Percentiles rank a stretch among this genome's conserved stretches.
Conservation (phyloP, 2,113 vertebrate species). For the Puntigrus tetrazona region DNA sequence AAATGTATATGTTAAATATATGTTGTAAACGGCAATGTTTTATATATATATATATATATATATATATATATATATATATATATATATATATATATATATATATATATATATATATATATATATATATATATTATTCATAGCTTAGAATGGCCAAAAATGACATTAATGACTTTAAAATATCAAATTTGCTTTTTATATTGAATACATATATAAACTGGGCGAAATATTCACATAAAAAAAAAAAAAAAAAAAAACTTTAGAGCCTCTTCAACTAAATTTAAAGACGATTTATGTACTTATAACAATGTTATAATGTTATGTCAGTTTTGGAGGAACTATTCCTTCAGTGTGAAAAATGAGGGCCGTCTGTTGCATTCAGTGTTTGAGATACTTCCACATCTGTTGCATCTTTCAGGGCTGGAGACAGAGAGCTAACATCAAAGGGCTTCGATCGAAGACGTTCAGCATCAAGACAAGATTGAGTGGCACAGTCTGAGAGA, state of each 20-base stretch:
- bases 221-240: too few relatives aligned
- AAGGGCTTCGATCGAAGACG: background rate
- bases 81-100: too few relatives aligned
- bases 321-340: background rate
- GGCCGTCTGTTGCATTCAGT: background rate
- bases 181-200: background rate
- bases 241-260: too few relatives aligned
- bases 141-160: background rate
- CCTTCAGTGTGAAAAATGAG: background rate
- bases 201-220: background rate
- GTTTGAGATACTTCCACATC: background rate
- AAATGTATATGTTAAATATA: too few relatives aligned
- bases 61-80: too few relatives aligned
- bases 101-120: too few relatives aligned
- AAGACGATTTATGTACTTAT: too few relatives aligned
- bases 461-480: constrained; percentile 18
- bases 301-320: too few relatives aligned
- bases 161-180: background rate
- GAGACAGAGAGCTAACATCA: constrained; percentile 10
- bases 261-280: too few relatives aligned
- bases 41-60: too few relatives aligned
- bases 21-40: background rate
- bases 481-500: constrained; percentile 20
- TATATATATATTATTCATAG: background rate
- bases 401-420: constrained; percentile 16